A percentile compares a stretch with the other conserved stretches of the same genome.
phyloP scores from a whole-genome alignment of 1,140 invertebrate genomes.

The Diabrotica virgifera region DNA sequence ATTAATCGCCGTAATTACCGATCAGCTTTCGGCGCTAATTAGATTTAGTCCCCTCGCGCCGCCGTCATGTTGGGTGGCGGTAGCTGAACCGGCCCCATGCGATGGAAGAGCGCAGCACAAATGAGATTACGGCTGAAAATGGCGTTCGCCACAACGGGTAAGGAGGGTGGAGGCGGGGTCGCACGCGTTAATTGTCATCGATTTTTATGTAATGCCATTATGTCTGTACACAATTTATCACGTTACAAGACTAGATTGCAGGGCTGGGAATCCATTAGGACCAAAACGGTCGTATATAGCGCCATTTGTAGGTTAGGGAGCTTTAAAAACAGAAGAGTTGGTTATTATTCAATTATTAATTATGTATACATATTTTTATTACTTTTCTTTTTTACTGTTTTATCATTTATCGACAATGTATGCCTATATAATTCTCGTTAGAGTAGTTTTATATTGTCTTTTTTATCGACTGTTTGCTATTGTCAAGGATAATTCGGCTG shows the following conservation, averaged over 20 bases:
- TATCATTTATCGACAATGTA: too few relatives aligned
- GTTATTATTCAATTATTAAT: too few relatives aligned
- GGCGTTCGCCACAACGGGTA: conserved; percentile 41
- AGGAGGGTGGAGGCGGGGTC: conserved; percentile 31
- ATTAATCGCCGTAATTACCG: conserved; percentile 50
- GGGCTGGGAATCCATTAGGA: background rate
- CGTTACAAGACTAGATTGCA: conserved; percentile 25
- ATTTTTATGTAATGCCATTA: conserved; percentile 48
- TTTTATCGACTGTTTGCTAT: too few relatives aligned
- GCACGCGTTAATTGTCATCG: conserved; percentile 48
- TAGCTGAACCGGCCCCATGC: background rate
- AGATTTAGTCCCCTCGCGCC: conserved; percentile 46
- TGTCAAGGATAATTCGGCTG: too few relatives aligned
- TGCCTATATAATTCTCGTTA: too few relatives aligned
- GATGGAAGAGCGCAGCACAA: conserved; percentile 36
- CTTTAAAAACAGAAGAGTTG: too few relatives aligned
- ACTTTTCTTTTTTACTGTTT: too few relatives aligned
- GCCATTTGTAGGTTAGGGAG: too few relatives aligned
- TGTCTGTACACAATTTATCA: conserved; percentile 46
- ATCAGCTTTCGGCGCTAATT: conserved; percentile 50
- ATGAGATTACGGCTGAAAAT: conserved; percentile 47
- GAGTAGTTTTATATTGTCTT: too few relatives aligned
- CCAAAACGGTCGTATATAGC: background rate
- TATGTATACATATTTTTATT: too few relatives aligned
- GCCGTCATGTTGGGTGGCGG: background rate